A percentile compares a stretch with the other conserved stretches of the same genome.
These are phyloP conservation scores for Pagrus major DNA, from an alignment of 2,113 vertebrate species.

Conservation along the genomic window DNA sequence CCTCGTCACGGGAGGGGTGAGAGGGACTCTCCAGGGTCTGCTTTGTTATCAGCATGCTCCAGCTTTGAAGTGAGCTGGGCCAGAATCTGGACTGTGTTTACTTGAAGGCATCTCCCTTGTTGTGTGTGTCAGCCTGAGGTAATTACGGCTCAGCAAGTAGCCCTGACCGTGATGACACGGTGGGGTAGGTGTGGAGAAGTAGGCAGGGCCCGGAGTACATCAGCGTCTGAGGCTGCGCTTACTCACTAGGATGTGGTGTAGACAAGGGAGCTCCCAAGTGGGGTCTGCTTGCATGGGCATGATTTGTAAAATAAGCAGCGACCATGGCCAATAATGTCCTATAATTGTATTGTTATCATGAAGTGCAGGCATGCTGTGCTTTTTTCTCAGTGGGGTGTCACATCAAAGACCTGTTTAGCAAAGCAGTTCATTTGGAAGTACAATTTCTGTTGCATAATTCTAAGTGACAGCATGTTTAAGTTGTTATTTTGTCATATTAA, in stretches of 20 bases:
- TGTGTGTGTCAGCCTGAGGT: slow-evolving; percentile 77
- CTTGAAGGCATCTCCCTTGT: slow-evolving; percentile 76
- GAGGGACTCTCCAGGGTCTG: slow-evolving; percentile 64
- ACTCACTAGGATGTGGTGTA: slow-evolving; percentile 81
- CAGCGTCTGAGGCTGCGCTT: slow-evolving; percentile 76
- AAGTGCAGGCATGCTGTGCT: slow-evolving; percentile 53
- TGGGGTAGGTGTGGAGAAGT: slow-evolving; percentile 60
- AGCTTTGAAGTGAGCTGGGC: slow-evolving; percentile 81
- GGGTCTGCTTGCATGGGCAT: slow-evolving; percentile 50
- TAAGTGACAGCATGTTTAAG: slow-evolving; percentile 5
- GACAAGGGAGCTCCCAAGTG: slow-evolving; percentile 63
- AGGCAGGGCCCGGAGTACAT: slow-evolving; percentile 55
- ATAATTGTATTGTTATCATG: slow-evolving; percentile 68
- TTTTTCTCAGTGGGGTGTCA: slow-evolving; percentile 48
- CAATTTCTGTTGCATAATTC: slow-evolving; percentile 29
- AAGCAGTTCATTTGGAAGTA: slow-evolving; percentile 31
- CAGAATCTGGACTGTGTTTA: slow-evolving; percentile 80
- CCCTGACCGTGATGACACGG: slow-evolving; percentile 66
- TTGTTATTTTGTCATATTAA: slow-evolving; percentile 27
- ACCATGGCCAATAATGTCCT: slow-evolving; percentile 44
- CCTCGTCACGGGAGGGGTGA: slow-evolving; percentile 55
- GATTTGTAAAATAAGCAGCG: slow-evolving; percentile 56
- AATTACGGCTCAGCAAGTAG: slow-evolving; percentile 69
- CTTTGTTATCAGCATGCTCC: slow-evolving; percentile 80
- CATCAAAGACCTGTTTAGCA: slow-evolving; percentile 59